Conservation (phyloP, 1,140 invertebrate genomes). For the Drosophila suzukii region DNA sequence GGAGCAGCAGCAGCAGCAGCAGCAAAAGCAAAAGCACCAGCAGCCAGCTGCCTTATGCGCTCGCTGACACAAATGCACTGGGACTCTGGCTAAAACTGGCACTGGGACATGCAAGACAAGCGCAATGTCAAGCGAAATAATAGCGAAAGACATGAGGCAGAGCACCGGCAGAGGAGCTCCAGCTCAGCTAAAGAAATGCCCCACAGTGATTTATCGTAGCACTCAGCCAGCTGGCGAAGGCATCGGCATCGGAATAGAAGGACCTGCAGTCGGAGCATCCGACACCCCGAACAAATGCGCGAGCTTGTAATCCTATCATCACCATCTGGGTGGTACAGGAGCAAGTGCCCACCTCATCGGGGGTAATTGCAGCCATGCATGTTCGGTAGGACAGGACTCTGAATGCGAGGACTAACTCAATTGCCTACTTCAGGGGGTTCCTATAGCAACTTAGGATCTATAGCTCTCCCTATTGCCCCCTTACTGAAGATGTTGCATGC, state of each 20-base stretch:
- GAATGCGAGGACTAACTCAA: neutral
- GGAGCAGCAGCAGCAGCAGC: conserved; percentile 19
- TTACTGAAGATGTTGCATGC: no score
- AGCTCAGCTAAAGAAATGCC: conserved; percentile 61
- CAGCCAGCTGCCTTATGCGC: conserved; percentile 69
- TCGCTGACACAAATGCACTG: conserved; percentile 76
- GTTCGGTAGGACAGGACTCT: neutral
- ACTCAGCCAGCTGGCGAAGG: conserved; percentile 51
- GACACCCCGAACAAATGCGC: conserved; percentile 37
- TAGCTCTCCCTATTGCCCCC: no score
- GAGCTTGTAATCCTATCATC: conserved; percentile 44
- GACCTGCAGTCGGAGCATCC: conserved; percentile 10
- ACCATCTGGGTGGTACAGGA: conserved; percentile 5
- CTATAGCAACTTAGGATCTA: no score
- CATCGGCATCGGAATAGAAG: neutral
- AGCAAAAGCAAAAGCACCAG: conserved; percentile 10
- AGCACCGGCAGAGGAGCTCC: conserved; percentile 3
- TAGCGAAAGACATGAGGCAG: conserved; percentile 67
- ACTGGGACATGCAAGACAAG: conserved; percentile 69
- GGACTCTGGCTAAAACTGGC: conserved; percentile 41
- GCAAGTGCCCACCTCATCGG: conserved; percentile 11
- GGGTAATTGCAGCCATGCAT: conserved; percentile 16
- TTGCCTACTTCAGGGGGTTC: neutral
- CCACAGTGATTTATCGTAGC: conserved; percentile 76
- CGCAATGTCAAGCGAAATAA: conserved; percentile 78